phyloP scores from a whole-genome alignment of 2,113 vertebrate genomes.

The Muntiacus reevesi region DNA sequence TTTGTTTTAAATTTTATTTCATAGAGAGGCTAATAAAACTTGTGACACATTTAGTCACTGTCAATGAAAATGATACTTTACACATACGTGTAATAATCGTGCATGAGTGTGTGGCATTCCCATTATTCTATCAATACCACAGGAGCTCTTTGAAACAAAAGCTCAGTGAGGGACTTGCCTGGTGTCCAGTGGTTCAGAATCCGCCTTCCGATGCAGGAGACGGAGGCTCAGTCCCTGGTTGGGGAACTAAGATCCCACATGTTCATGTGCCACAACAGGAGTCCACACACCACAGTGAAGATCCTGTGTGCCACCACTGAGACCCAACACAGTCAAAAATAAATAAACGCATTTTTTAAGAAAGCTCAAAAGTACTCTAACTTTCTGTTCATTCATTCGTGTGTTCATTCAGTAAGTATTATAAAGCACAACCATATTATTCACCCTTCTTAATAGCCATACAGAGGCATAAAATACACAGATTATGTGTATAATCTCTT shows the following conservation, averaged over 20 bases:
- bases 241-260: not conserved
- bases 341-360: not conserved
- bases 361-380: not conserved
- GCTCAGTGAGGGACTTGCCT: not conserved
- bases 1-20: not conserved
- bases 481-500: too few relatives aligned
- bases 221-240: not conserved
- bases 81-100: not conserved
- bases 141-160: not conserved
- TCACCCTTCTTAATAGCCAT: not conserved
- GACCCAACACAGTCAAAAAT: not conserved
- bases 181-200: not conserved
- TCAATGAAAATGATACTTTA: not conserved
- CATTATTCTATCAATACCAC: not conserved
- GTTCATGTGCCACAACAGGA: not conserved
- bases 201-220: not conserved
- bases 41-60: not conserved
- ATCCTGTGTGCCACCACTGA: not conserved
- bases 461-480: not conserved
- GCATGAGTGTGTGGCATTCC: not conserved
- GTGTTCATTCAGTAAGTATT: not conserved
- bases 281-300: not conserved
- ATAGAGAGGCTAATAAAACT: not conserved
- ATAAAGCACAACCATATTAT: not conserved
- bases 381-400: not conserved